Evolutionary conservation across 2,113 vertebrate species (phyloP), one percentile per base, ranked within the genome.

Genomic region (Cervus canadensis): DNA sequence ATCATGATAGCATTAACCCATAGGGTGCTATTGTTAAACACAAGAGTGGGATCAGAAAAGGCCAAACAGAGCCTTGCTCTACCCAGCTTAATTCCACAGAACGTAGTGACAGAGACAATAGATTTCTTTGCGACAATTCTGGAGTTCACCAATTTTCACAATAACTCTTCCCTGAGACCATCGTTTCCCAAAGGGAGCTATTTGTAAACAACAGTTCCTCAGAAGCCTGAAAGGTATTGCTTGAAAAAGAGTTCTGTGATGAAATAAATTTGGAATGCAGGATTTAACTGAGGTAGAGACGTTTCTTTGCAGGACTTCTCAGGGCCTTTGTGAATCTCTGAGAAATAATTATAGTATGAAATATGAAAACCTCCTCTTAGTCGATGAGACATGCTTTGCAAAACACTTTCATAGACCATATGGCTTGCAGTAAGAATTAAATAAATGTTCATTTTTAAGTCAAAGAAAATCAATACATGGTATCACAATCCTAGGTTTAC

Each of bases 301-400:
- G 4, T 87, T 86, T 94, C 71, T 94, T 82, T 95, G 87, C 57
- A 92, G 67, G 59, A 78, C n/a, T 95, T 97, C 84, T 56, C 43
- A 78, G 40, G 28, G 50, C 48, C n/a, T 90, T 92, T 95, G 54
- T 85, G 78, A 94, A 50, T 33, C 67, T 64, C 54, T 59, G 91
- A 57, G 64, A 81, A 81, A 95, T 57, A 25, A 64, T 71, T 74
- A 19, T 84, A 54, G 9, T 76, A 87, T 28, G 56, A 59, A 67
- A 25, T 76, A 88, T 16, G 36, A 92, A 92, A 89, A 85, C 52
- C 30, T 92, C 86, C 54, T 94, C 79, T 56, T 56, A 19, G 33
- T 64, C 2, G 6, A 64, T 14, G 33, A 7, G 21, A 48, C 6
- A 83, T 28, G 56, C 25, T 45, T 94, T 88, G 28, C 23, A 88